Conservation (phyloP, 2,888 invertebrate genomes). For the Aquatica leii region DNA sequence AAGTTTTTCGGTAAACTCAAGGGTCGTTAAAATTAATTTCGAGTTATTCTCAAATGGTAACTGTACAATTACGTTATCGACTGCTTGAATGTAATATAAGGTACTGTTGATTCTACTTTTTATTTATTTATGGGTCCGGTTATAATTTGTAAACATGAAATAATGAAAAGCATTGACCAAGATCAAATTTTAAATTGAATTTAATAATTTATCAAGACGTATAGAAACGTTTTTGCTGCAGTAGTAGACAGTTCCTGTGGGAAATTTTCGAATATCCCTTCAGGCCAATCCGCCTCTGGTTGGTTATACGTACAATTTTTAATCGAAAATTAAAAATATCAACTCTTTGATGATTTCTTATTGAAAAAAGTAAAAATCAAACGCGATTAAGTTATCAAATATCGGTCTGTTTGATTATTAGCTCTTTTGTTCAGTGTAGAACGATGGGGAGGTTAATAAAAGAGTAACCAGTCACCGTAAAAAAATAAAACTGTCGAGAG, state of each 20-base stretch:
- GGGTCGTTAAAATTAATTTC: too few relatives aligned
- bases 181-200: conserved; percentile 52
- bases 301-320: conserved; percentile 25
- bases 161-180: conserved; percentile 21
- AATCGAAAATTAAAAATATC: conserved; percentile 20
- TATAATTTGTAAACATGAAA: conserved; percentile 23
- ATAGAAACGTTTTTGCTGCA: conserved; percentile 52
- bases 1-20: too few relatives aligned
- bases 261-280: conserved; percentile 51
- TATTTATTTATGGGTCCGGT: conserved; percentile 15
- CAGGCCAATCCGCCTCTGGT: conserved; percentile 47
- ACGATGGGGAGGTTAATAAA: conserved; percentile 57
- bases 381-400: too few relatives aligned
- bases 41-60: too few relatives aligned
- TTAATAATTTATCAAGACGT: conserved; percentile 51
- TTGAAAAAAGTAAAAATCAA: neutral
- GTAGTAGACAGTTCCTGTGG: conserved; percentile 48
- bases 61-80: too few relatives aligned
- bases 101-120: too few relatives aligned
- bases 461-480: conserved; percentile 55
- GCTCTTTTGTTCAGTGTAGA: neutral
- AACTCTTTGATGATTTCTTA: conserved; percentile 44
- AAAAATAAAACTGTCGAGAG: conserved; percentile 52
- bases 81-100: too few relatives aligned
- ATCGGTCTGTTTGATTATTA: too few relatives aligned